Evolutionary conservation across 2,113 vertebrate genomes (phyloP), one percentile per base, ranked within the genome.

Genomic region (cattle (Bos taurus)): DNA sequence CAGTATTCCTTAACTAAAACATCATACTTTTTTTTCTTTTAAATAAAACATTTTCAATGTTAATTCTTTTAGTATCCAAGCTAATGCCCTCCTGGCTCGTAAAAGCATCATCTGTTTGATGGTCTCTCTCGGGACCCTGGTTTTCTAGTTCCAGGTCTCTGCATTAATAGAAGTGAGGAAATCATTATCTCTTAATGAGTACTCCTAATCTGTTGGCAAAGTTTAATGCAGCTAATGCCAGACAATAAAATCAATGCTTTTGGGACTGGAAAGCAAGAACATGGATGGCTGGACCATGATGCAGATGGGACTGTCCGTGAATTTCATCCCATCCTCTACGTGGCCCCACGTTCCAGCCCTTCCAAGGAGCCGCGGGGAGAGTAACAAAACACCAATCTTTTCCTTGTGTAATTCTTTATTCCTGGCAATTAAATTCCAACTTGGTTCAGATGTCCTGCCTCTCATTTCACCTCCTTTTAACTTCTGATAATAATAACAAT

Each of bases 261-360:
- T 30, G 89, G 95, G 93, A 95, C 96, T 43, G 96, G 95, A 98
- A 98, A 98, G 88, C 81, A 86, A 48, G 77, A 95, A 89, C 48
- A 60, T 54, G 96, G 96, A 96, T 94, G 96, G 84, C 17, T 25
- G 2, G 36, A 10, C 54, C 1, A 0, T 56, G 48, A 56, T 33
- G 50, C 89, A 97, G 92, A 91, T 88, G 19, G 25, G 48, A 19
- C 84, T 82, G 97, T 84, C 71, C 21, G 0, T 48, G 92, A 96
- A 80, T 97, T 98, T 96, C 90, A 97, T 86, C 92, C 36, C 96
- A 86, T 94, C 87, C 33, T 74, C 93, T 95, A 87, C n/a, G 21
- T 1, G 64, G 84, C 56, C 57, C 91, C 30, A n/a, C 1, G 0
- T 48, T 28, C 25, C 60, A 50, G 59, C 6, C 21, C 43, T 33